Base-by-base conservation (phyloP, 2,888 invertebrate genomes). In the Drosophila percnosoma region DNA sequence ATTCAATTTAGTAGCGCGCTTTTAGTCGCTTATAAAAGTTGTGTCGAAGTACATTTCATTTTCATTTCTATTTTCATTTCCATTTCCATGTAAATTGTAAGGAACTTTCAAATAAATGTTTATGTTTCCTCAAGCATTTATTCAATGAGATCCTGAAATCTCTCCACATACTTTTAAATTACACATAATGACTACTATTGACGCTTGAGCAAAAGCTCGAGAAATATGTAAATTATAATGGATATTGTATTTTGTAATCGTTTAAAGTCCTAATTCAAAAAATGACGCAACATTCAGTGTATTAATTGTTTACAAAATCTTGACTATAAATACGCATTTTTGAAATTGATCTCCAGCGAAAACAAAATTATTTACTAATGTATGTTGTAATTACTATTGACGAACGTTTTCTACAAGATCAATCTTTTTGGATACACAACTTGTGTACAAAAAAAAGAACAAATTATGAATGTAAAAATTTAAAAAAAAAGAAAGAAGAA, bases 101-200 rank as follows among this genome's bases (percentile, higher is more conserved):
- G 49, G 67, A 57, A 48, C 71, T 72, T 63, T 75, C 79, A 51
- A 77, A 77, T 77, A 77, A 77, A 77, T 79, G 75, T 79, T 34
- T 68, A 51, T 58, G 54, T 74, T 65, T 63, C 42, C 11, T 45
- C 48, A 57, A 78, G 40, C 68, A 66, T 63, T 66, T 13, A 62
- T 18, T 45, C 10, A 38, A 48, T 59, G 45, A 64, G 78, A 53
- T 34, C 18, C 58, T 18, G 4, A n/a, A 36, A 36, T 52, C 36
- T 62, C 45, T 34, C 34, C 36, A 55, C 21, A 45, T 38, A 48
- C 24, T 24, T 45, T 18, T 4, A 48, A 38, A 31, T 48, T 36
- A 45, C 40, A 51, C 33, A 51, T 40, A 21, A 49, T 27, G 21
- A 38, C 52, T 21, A 53, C 15, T 15, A 45, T 66, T 81, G 70